Conservation (phyloP, 2,888 invertebrate genomes). For the Rhagonycha lutea region DNA sequence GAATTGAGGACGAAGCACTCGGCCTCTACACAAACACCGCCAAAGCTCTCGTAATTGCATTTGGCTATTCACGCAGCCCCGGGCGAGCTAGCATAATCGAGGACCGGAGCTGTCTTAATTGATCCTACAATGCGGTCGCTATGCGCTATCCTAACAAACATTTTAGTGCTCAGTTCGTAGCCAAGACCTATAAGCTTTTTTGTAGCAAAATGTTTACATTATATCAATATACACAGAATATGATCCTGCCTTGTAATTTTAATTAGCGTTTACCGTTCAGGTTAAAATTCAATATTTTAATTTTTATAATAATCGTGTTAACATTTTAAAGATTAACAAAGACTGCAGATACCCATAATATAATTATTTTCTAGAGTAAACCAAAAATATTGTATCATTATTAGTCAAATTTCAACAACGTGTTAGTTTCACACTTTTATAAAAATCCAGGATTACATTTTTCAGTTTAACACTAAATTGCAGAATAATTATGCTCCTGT, state of each 20-base stretch:
- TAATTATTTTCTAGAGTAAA: neutral
- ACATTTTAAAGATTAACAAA: neutral
- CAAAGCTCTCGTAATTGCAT: conserved; percentile 49
- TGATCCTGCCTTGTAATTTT: neutral
- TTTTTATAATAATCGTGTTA: neutral
- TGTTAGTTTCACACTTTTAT: neutral
- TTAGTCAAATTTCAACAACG: neutral
- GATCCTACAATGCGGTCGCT: conserved; percentile 46
- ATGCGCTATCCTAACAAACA: conserved; percentile 36
- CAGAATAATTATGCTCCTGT: neutral
- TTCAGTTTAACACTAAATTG: neutral
- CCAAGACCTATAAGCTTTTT: neutral
- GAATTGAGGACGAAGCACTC: conserved; percentile 39
- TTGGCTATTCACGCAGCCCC: conserved; percentile 48
- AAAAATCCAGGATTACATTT: neutral
- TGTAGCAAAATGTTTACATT: neutral
- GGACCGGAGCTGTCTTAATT: conserved; percentile 48
- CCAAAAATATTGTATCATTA: neutral
- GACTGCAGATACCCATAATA: neutral
- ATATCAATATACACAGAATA: neutral
- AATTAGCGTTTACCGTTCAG: no score
- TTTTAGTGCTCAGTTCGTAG: conserved; percentile 5
- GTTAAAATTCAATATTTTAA: neutral
- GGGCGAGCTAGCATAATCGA: conserved; percentile 43
- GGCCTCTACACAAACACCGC: conserved; percentile 45